phyloP scores from a whole-genome alignment of 2,797 vertebrate genomes.

The Macropus fuliginosus region DNA sequence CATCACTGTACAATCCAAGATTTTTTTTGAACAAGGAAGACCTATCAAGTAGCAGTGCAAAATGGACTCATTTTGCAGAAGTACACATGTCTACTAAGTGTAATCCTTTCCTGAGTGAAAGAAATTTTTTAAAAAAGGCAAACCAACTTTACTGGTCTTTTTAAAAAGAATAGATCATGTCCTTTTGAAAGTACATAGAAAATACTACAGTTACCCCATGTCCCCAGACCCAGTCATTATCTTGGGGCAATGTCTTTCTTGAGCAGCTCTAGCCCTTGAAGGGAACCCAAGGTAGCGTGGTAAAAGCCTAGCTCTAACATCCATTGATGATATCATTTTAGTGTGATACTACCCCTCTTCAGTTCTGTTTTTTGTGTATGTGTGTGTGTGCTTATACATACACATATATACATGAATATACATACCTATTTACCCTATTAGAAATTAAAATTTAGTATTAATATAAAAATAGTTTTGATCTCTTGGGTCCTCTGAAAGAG shows the following conservation, averaged over 20 bases:
- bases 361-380: background rate
- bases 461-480: background rate
- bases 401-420: background rate
- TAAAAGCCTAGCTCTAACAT: background rate
- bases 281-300: background rate
- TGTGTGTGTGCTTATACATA: too few species aligned
- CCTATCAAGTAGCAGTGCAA: conserved; percentile 75
- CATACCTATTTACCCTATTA: background rate
- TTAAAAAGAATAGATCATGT: background rate
- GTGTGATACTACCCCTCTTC: background rate
- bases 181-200: background rate
- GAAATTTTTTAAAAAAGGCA: background rate
- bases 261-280: background rate
- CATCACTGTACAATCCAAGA: conserved; percentile 61
- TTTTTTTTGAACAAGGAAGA: conserved; percentile 69
- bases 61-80: background rate
- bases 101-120: background rate
- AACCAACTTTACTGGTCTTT: background rate
- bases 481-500: background rate
- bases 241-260: background rate
- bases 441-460: background rate
- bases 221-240: background rate
- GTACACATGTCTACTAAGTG: background rate
- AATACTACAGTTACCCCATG: background rate
- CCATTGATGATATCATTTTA: background rate